phyloP scores from a whole-genome alignment of 2,797 vertebrate species.

The Lophotriccus pileatus region DNA sequence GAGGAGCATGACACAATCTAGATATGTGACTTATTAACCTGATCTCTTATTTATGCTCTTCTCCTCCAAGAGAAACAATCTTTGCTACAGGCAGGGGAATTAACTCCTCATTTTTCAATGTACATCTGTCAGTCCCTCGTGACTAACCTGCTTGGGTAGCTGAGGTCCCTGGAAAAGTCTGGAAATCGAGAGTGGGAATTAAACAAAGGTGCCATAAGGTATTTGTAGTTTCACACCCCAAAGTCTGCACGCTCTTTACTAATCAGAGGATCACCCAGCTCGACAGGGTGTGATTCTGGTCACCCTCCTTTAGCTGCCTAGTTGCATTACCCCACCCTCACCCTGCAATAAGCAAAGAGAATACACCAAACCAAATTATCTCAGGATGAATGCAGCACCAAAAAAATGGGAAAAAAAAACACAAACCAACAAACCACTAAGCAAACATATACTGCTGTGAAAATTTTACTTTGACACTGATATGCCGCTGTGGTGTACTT shows the following conservation, averaged over 20 bases:
- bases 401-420: neutral
- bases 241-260: neutral
- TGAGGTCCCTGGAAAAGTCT: neutral
- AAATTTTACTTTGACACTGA: neutral
- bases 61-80: neutral
- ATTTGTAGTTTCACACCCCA: neutral
- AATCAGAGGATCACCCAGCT: neutral
- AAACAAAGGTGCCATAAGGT: neutral
- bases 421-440: neutral
- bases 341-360: neutral
- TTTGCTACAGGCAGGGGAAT: neutral
- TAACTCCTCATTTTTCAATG: neutral
- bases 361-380: neutral
- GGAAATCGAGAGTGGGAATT: neutral
- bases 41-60: neutral
- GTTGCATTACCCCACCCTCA: neutral
- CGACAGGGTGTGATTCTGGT: neutral
- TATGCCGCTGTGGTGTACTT: neutral
- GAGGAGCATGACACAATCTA: neutral
- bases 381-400: neutral
- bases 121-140: neutral
- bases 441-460: neutral
- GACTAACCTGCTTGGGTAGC: neutral
- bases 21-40: neutral
- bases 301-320: neutral